Base-by-base conservation (phyloP, 2,113 vertebrate species). In the Platycercus adscitus region DNA sequence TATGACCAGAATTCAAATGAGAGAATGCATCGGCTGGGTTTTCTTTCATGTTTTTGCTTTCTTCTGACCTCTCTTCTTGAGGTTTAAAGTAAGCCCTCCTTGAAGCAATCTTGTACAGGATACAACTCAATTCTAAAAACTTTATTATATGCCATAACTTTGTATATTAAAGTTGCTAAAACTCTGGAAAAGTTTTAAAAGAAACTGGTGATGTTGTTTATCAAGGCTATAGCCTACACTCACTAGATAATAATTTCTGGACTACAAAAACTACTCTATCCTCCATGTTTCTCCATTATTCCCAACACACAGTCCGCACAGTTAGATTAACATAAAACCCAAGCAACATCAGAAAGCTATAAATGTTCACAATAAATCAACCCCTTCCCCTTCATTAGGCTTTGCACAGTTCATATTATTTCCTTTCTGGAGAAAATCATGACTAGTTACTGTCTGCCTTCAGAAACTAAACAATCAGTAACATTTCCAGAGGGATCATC, bases 351-450 rank as follows among this genome's bases (percentile, higher is more conserved):
- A 88, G 56, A 91, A 86, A 86, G 83, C 61, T 58, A 1, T 49
- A 91, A 28, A 70, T 85, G 56, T 72, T 87, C 28, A 70, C 58
- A 81, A 43, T 56, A 88, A 91, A 93, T 75, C 52, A 88, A 56
- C 41, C 49, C 50, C 56, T 88, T 93, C 28, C 75, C 87, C 41
- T 88, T 88, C 56, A 58, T 85, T 89, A 77, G 28, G 61, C 29
- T 96, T 58, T 60, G n/a, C 87, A 63, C 8, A 60, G 84, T 73
- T 79, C 64, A 49, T 19, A 90, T 49, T 52, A 83, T 86, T 94
- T 94, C 72, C 86, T 91, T 91, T 80, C 70, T 88, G 50, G 60
- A 95, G 53, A 61, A 95, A 96, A 92, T 61, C 65, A 81, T 17
- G 69, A 79, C 77, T 69, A 81, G 91, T 91, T 41, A 96, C 41